Base-by-base conservation (phyloP, 2,113 vertebrate species). In the Mirza zaza region DNA sequence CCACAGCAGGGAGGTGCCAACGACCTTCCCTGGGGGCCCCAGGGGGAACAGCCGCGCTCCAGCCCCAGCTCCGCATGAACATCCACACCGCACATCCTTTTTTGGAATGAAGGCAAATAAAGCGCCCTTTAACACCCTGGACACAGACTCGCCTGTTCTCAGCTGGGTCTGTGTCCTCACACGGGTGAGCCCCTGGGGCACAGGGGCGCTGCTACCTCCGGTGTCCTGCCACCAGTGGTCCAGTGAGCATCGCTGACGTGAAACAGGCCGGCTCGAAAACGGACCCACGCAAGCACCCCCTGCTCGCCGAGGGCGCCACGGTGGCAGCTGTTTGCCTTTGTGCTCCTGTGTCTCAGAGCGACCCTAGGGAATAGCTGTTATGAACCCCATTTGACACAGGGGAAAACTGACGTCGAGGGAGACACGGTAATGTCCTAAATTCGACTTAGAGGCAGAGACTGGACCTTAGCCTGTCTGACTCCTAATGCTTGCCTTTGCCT, bases 31-130 rank as follows among this genome's bases (percentile, higher is more conserved):
- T 39, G 12, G 0, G 0, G 32, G 18, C 18, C 57, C 12, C 10
- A 42, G 20, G 17, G 34, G 57, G 23, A 57, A 27, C 1, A 2
- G n/a, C n/a, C 29, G 15, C 0, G 39, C 18, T 57, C n/a, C 23
- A 11, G n/a, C 7, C 42, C 67, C 13, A 59, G 67, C 59, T 48
- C 79, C 42, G 63, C 48, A 12, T 32, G 52, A 50, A 7, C 50
- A 29, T 34, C 32, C 67, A 71, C 32, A 0, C 32, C 20, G 6
- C 36, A 76, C 10, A 6, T 9, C 27, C 25, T n/a, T 75, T 61
- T 59, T 39, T 34, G 14, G 59, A 25, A 20, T 25, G 23, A 61
- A 76, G 68, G n/a, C 36, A 48, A 57, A 14, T 52, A 29, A 36
- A 42, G 25, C 50, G 14, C 34, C 80, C 20, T 57, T 65, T 55